Conservation (phyloP, 2,888 invertebrate species). For the Eristalis arbustorum region DNA sequence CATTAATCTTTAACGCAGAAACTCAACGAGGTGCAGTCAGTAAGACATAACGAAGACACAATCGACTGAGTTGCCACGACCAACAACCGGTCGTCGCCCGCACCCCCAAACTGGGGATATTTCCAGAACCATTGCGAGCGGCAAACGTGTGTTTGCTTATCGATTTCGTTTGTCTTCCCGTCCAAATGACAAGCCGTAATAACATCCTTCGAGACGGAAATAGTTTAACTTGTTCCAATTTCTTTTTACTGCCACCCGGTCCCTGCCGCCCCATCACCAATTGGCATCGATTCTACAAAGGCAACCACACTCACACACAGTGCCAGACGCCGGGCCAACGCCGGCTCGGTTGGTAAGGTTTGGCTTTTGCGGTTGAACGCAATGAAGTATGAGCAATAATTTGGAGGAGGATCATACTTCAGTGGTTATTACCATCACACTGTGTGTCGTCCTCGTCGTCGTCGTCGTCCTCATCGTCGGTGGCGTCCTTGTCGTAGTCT, state of each 20-base stretch:
- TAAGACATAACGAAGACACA: not conserved
- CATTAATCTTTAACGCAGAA: not conserved
- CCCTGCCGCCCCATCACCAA: not conserved
- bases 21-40: not conserved
- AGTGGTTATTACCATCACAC: constrained; percentile 28
- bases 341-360: not conserved
- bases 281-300: constrained; percentile 40
- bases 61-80: not conserved
- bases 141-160: not conserved
- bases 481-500: not conserved
- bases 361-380: constrained; percentile 42
- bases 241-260: not conserved
- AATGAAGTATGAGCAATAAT: constrained; percentile 39
- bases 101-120: not conserved
- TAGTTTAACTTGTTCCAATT: constrained; percentile 15
- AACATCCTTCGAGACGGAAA: constrained; percentile 19
- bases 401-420: constrained; percentile 29
- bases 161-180: not conserved
- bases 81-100: not conserved
- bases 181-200: constrained; percentile 33
- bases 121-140: not conserved
- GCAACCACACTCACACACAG: not conserved
- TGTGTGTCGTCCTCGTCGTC: not conserved
- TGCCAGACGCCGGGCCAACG: not conserved
- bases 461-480: not conserved